Evolutionary conservation across 2,113 vertebrate genomes (phyloP), one percentile per base, ranked within the genome.

Genomic region (Boleophthalmus pectinirostris): DNA sequence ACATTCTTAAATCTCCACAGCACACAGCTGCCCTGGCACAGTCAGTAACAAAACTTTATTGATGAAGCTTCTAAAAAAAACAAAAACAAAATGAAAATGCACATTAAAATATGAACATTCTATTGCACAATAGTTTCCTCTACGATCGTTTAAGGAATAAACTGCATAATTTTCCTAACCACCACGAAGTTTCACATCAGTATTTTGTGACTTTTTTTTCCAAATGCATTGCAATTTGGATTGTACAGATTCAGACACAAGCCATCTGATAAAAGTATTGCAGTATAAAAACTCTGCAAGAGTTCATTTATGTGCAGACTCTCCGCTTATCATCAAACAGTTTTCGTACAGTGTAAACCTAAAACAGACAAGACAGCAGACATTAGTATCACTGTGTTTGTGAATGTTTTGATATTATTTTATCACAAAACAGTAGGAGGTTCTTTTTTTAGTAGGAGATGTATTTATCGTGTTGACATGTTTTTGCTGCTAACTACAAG

Each of bases 261-360:
- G 24, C 16, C 58, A 18, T 61, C 5, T 61, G 18, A 24, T 24
- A 58, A 58, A 58, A 58, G 24, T 6, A 14, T 25, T 58, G 24
- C 23, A 58, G 23, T 25, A 24, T 58, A 58, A 58, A 57, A 58
- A 15, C 23, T 25, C 29, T n/a, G n/a, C 56, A 57, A 9, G n/a
- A 13, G n/a, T 58, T 58, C 24, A 8, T 33, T 61, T 25, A 97
- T 51, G 95, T 95, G 80, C 81, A 91, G 67, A 95, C 88, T 6
- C 87, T 91, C 53, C 93, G 87, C 89, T 93, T 95, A 70, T 95
- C 95, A 0, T 96, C 94, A 60, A 97, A 97, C 75, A 97, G 94
- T 88, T 93, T 94, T 75, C 95, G 95, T 38, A 97, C 89, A 0
- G 94, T 95, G 92, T 94, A 96, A 45, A 97, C 95, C 89, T 92